phyloP scores from a whole-genome alignment of 2,113 vertebrate species.

The Poicephalus gulielmi region DNA sequence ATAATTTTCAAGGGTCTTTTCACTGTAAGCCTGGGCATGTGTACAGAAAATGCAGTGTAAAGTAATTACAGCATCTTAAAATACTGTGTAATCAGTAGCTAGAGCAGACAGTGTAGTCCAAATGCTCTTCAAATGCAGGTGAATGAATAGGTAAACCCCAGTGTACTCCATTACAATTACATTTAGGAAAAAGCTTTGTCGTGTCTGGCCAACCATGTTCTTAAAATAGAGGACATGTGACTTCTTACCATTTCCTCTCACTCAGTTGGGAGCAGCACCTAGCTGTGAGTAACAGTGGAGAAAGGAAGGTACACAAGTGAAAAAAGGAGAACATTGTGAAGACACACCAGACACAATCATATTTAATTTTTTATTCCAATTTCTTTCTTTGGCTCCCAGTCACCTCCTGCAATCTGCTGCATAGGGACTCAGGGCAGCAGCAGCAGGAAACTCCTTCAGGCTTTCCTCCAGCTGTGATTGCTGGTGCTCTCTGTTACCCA shows the following conservation, averaged over 20 bases:
- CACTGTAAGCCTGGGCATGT: neutral
- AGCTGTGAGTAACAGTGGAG: neutral
- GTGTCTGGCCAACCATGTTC: neutral
- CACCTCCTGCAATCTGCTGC: neutral
- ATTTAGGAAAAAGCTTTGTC: neutral
- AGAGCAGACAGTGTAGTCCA: neutral
- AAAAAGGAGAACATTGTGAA: neutral
- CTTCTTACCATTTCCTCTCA: neutral
- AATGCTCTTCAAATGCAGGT: neutral
- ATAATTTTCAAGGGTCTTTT: neutral
- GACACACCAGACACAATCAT: neutral
- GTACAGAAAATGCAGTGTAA: neutral
- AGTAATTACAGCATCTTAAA: neutral
- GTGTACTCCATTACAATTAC: neutral
- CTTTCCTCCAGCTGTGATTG: neutral
- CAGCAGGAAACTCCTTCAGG: neutral
- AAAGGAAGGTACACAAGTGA: neutral
- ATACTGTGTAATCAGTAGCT: neutral
- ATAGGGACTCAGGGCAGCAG: neutral
- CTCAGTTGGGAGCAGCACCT: neutral
- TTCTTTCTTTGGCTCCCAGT: neutral
- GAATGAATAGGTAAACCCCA: neutral
- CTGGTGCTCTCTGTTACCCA: neutral
- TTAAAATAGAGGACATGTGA: neutral
- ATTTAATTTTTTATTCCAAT: neutral